Base-by-base conservation (phyloP, 64 coral and sea anemone species). In the Stylophora pistillata region DNA sequence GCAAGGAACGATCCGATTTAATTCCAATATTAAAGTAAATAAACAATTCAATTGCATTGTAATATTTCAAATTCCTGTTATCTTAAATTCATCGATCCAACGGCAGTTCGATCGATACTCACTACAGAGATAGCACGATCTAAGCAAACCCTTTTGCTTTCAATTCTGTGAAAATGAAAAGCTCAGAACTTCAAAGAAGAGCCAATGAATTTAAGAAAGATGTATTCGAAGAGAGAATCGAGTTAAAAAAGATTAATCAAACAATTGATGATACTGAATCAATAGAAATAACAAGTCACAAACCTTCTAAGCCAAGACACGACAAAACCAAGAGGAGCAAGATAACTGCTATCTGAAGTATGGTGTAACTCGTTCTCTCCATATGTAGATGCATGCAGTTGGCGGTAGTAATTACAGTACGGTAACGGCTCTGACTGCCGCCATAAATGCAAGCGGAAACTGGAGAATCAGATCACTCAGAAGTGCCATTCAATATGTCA, bases 301-400 rank as follows among this genome's bases (percentile, higher is more conserved):
- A 64, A 66, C 63, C 63, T 66, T 66, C 63, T n/a, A n/a, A 10
- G 63, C 63, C 63, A 66, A 66, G 63, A n/a, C 63, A 66, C 63
- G 63, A 66, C 63, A 66, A 0, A 23, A 21, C 61, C 61, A 64
- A 18, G 15, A 64, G 17, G 56, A 57, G 56, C 15, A 60, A 18
- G 13, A 60, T 60, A 26, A 66, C 63, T 66, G 23, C 63, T 3
- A 66, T 2, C 0, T 26, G 37, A 47, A 47, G 63, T 25, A 66
- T 66, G 20, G 25, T n/a, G 63, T 9, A 66, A 66, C 21, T 9
- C 3, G 0, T 66, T 26, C 9, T 26, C 63, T n/a, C 18, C 11
- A n/a, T 66, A 26, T 25, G 0, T 47, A 20, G 63, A 66, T 10
- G 25, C 20, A 26, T 21, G 4, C 63, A n/a, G 63, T 66, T 9